A percentile compares a stretch with the other conserved stretches of the same genome.
phyloP scores from a whole-genome alignment of 2,888 invertebrate genomes.

The Lumbricus terrestris region DNA sequence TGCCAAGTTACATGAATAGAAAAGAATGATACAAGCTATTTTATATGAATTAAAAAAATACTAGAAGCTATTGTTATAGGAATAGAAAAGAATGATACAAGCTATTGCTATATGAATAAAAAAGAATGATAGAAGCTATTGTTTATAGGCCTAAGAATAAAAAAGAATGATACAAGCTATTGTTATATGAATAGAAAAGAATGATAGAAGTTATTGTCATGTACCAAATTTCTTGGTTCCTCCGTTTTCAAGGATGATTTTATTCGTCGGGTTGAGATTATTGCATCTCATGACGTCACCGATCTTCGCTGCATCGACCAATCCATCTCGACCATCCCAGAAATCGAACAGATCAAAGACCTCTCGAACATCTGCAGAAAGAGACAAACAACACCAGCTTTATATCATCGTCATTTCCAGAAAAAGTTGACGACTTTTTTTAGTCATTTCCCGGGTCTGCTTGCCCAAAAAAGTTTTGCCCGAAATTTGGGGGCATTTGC shows the following conservation, averaged over 20 bases:
- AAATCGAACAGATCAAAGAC: constrained; percentile 50
- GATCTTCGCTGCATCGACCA: constrained; percentile 45
- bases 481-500: too few relatives aligned
- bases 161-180: not conserved
- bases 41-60: too few relatives aligned
- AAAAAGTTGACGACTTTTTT: not conserved
- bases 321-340: constrained; percentile 49
- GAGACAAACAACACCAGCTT: not conserved
- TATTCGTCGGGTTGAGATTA: constrained; percentile 45
- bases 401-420: not conserved
- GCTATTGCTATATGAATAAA: too few relatives aligned
- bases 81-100: too few relatives aligned
- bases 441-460: too few relatives aligned
- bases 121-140: not conserved
- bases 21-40: not conserved
- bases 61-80: not conserved
- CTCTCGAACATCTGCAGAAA: constrained; percentile 43
- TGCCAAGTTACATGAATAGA: too few relatives aligned
- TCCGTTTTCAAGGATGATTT: constrained; percentile 32
- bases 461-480: too few relatives aligned
- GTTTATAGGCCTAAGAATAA: too few relatives aligned
- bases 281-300: constrained; percentile 45
- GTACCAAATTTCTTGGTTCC: constrained; percentile 32
- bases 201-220: not conserved
- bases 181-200: too few relatives aligned